Evolutionary conservation across 2,797 vertebrate species (phyloP).

Genomic region (Darevskia nairensis): DNA sequence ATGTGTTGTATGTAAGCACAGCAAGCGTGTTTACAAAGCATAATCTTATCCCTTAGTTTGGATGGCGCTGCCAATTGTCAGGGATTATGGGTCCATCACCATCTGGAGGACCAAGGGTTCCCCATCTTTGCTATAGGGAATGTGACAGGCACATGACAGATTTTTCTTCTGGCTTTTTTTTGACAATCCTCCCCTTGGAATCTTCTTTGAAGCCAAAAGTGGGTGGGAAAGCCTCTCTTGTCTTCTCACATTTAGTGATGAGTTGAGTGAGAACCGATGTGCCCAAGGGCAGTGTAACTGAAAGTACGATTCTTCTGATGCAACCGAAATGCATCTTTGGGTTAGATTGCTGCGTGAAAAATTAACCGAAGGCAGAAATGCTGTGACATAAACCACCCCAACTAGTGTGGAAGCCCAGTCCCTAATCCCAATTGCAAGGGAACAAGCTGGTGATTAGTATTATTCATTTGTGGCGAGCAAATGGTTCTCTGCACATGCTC

Average conservation of each 20-base stretch:
- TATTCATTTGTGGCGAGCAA: neutral
- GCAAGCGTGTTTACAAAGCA: neutral
- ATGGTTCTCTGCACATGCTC: neutral
- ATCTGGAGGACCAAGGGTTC: too few species aligned
- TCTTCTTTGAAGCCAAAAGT: neutral
- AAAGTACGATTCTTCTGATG: neutral
- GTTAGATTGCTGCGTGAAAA: neutral
- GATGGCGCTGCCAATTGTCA: neutral
- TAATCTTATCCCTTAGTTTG: neutral
- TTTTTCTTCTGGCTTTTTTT: neutral
- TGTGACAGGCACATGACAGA: neutral
- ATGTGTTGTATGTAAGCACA: neutral
- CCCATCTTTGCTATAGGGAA: too few species aligned
- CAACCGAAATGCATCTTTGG: neutral
- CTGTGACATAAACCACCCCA: neutral
- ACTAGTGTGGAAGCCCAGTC: neutral
- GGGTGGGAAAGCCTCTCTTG: neutral
- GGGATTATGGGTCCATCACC: too few species aligned
- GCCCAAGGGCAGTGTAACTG: rapidly evolving
- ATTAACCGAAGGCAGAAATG: neutral
- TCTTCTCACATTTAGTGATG: neutral
- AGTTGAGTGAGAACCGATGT: neutral
- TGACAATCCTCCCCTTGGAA: neutral
- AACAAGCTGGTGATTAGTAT: neutral
- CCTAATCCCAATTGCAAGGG: neutral